phyloP scores from a whole-genome alignment of 2,888 invertebrate genomes.

The Spodoptera exigua region DNA sequence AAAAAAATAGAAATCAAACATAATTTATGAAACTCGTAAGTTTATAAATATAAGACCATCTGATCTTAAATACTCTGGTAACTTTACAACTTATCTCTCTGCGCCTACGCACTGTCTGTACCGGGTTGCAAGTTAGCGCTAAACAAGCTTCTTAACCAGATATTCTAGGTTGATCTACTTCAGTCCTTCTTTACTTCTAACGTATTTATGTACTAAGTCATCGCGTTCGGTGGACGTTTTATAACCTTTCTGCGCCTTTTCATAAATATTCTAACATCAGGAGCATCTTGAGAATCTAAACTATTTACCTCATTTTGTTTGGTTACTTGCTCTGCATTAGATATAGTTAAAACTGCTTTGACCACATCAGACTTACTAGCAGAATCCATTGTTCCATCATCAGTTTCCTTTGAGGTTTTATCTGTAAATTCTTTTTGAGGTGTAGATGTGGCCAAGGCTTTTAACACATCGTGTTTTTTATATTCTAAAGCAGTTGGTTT shows the following conservation, averaged over 20 bases:
- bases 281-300: constrained; percentile 66
- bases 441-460: constrained; percentile 80
- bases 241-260: constrained; percentile 74
- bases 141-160: not conserved
- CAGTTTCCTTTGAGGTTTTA: constrained; percentile 29
- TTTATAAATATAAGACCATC: not conserved
- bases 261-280: constrained; percentile 81
- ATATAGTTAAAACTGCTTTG: constrained; percentile 29
- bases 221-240: constrained; percentile 59
- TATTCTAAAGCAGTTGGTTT: constrained; percentile 27
- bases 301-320: constrained; percentile 55
- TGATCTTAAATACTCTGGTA: constrained; percentile 14
- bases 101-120: not conserved
- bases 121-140: not conserved
- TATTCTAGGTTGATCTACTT: too few species aligned
- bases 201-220: constrained; percentile 31
- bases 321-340: constrained; percentile 31
- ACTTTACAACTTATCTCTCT: constrained; percentile 6
- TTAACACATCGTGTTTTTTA: constrained; percentile 53
- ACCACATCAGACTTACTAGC: constrained; percentile 52
- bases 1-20: too few species aligned
- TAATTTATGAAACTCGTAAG: not conserved
- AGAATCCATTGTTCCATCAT: constrained; percentile 43
- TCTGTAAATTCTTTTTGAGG: constrained; percentile 68
- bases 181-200: too few species aligned